phyloP scores from a whole-genome alignment of 2,797 vertebrate genomes.

The Bucorvus abyssinicus region DNA sequence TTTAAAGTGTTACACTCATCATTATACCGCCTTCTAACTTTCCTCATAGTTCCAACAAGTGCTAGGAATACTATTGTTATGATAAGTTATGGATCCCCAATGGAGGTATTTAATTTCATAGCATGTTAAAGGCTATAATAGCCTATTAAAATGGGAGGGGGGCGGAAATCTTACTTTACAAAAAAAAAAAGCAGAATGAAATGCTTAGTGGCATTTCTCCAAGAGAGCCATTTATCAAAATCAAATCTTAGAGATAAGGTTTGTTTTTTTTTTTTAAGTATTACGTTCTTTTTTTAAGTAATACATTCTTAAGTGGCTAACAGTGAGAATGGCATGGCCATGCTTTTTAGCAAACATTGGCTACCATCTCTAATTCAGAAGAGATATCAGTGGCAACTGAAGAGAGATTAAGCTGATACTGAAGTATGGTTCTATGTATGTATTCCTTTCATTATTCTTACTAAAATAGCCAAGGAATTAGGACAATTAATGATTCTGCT shows the following conservation, averaged over 20 bases:
- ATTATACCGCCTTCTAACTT: slow-evolving; percentile 44
- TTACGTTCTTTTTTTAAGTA: background rate
- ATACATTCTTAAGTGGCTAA: background rate
- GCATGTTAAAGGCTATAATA: slow-evolving; percentile 49
- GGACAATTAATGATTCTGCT: background rate
- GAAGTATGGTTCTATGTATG: no score
- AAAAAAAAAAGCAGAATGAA: background rate
- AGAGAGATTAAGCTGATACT: background rate
- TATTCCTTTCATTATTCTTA: background rate
- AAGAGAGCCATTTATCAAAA: slow-evolving; percentile 18
- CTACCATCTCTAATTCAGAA: background rate
- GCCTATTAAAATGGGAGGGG: slow-evolving; percentile 1
- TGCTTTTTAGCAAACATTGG: background rate
- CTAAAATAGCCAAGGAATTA: background rate
- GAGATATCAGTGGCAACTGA: background rate
- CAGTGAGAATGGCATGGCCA: background rate
- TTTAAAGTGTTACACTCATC: slow-evolving; percentile 21
- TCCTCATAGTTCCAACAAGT: slow-evolving; percentile 44
- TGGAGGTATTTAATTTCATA: slow-evolving; percentile 59
- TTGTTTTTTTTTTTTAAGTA: background rate
- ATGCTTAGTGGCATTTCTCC: background rate
- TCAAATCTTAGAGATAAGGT: background rate
- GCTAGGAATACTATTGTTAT: slow-evolving; percentile 59
- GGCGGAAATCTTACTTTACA: background rate
- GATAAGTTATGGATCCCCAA: slow-evolving; percentile 58